Percentiles rank a stretch among this genome's conserved stretches.
Conservation (phyloP, 2,888 invertebrate species). For the Drosophila nr. perissopoda region DNA sequence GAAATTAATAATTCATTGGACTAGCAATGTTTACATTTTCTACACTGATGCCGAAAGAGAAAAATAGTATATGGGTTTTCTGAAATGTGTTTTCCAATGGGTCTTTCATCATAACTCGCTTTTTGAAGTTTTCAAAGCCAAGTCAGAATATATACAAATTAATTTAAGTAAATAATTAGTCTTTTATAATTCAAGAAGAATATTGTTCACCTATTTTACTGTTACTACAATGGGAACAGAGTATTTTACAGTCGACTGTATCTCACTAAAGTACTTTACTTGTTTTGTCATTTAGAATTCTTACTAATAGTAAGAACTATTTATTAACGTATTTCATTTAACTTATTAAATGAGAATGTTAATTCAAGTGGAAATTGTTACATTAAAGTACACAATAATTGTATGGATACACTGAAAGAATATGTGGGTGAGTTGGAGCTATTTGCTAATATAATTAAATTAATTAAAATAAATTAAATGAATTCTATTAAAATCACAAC, state of each 20-base stretch:
- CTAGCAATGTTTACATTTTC: neutral
- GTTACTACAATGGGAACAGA: neutral
- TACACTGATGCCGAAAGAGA: neutral
- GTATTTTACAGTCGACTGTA: neutral
- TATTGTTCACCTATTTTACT: no score
- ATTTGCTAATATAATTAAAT: neutral
- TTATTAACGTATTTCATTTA: neutral
- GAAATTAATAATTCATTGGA: constrained; percentile 7
- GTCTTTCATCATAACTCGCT: neutral
- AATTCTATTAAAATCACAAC: no score
- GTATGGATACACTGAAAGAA: neutral
- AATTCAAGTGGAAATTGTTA: neutral
- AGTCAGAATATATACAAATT: neutral
- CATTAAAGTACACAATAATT: neutral
- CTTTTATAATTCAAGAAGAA: no score
- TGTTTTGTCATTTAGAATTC: neutral
- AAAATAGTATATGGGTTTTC: neutral
- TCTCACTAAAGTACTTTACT: neutral
- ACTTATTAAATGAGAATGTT: neutral
- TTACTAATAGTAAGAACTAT: neutral
- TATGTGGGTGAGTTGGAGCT: no score
- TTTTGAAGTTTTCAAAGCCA: neutral
- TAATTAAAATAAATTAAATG: neutral
- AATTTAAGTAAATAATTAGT: neutral
- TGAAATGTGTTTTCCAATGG: neutral